These are phyloP conservation scores for Melangyna quadrimaculata DNA, from an alignment of 2,888 invertebrate genomes.

Conservation along the genomic window DNA sequence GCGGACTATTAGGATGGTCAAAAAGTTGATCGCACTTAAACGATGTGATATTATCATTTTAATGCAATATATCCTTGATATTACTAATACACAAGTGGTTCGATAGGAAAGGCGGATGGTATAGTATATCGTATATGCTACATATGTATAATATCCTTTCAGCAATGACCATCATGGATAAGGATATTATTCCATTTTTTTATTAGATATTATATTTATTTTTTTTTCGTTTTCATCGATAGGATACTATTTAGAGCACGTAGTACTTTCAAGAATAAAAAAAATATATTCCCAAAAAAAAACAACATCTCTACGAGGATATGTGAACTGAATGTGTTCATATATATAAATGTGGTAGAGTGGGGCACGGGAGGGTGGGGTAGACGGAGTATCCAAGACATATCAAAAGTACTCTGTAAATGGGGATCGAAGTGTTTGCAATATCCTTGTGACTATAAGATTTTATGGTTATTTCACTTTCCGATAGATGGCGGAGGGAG, in stretches of 20 bases:
- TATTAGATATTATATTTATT: conserved; percentile 33
- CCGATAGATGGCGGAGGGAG: conserved; percentile 1
- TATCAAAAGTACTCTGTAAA: conserved; percentile 61
- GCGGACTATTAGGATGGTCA: conserved; percentile 66
- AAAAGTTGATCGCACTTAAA: conserved; percentile 72
- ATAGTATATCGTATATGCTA: neutral
- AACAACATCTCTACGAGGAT: conserved; percentile 22
- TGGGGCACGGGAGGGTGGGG: neutral
- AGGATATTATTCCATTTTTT: conserved; percentile 66
- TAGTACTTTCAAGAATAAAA: conserved; percentile 46
- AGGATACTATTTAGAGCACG: conserved; percentile 65
- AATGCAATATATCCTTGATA: conserved; percentile 79
- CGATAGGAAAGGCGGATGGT: conserved; percentile 11
- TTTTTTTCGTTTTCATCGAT: conserved; percentile 28
- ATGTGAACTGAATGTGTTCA: conserved; percentile 26
- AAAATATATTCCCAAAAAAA: conserved; percentile 2
- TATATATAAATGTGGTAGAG: neutral
- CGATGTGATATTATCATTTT: conserved; percentile 79
- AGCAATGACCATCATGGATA: conserved; percentile 70
- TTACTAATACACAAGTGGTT: conserved; percentile 74
- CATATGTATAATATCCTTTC: conserved; percentile 50
- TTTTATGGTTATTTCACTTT: conserved; percentile 66
- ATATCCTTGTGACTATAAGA: conserved; percentile 70
- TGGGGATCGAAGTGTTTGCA: conserved; percentile 71
- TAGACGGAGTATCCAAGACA: no score